Conservation (phyloP, 2,113 vertebrate species). For the Zonotrichia leucophrys region DNA sequence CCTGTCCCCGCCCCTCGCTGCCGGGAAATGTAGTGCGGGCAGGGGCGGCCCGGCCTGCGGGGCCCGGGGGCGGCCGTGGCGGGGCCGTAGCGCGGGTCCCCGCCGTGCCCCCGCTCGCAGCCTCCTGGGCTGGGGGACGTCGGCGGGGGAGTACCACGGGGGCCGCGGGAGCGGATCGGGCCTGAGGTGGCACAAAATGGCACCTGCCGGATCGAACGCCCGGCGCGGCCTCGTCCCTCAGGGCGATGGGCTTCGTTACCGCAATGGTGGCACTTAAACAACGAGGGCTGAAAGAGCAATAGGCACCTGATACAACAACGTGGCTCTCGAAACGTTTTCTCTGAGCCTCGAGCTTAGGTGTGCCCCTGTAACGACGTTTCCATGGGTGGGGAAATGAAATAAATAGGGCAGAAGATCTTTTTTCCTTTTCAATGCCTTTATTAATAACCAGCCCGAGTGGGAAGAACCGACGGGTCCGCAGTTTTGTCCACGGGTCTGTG, state of each 20-base stretch:
- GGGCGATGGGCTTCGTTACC: rapidly evolving
- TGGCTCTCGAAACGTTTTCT: background rate
- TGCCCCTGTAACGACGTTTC: background rate
- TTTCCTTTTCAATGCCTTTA: too few species aligned
- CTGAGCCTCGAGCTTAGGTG: background rate
- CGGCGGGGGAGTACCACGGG: background rate
- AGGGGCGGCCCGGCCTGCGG: background rate
- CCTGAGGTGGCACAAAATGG: background rate
- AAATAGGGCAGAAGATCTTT: too few species aligned
- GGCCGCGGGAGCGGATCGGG: background rate
- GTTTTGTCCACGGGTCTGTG: too few species aligned
- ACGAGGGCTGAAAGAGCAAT: rapidly evolving
- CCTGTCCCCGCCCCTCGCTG: background rate
- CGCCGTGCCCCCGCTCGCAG: rapidly evolving
- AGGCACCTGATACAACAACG: rapidly evolving
- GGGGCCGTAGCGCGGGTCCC: rapidly evolving
- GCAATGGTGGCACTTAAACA: rapidly evolving
- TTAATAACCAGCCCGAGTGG: too few species aligned
- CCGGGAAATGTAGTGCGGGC: conserved; percentile 22
- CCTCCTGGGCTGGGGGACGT: too few species aligned
- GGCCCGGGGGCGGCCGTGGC: background rate
- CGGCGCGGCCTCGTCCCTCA: background rate
- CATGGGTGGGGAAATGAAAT: background rate
- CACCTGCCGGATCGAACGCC: background rate
- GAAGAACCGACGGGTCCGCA: too few species aligned